phyloP scores from a whole-genome alignment of 2,797 vertebrate genomes.

The Molossus alvarezi region DNA sequence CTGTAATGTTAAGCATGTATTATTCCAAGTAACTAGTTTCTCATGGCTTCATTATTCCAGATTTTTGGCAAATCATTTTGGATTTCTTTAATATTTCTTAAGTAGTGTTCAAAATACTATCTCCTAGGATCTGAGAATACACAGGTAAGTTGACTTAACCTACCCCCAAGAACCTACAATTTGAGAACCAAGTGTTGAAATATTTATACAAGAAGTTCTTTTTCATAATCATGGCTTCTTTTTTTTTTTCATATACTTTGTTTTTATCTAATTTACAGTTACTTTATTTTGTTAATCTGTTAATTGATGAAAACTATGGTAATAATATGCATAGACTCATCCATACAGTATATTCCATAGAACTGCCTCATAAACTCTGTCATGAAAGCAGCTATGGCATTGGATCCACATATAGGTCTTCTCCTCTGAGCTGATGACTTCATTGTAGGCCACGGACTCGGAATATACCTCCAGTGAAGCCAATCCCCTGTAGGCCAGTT shows the following conservation, averaged over 20 bases:
- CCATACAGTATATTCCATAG: background rate
- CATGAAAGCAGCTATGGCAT: background rate
- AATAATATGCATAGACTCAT: background rate
- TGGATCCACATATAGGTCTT: background rate
- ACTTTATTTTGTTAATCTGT: background rate
- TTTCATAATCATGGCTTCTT: slow-evolving; percentile 30
- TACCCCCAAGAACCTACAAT: background rate
- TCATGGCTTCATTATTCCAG: background rate
- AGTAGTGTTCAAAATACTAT: background rate
- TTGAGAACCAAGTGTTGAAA: background rate
- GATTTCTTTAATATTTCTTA: slow-evolving; percentile 40
- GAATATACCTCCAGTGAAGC: background rate
- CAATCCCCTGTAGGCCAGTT: background rate
- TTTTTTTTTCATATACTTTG: background rate
- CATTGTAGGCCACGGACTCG: background rate
- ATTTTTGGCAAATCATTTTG: background rate
- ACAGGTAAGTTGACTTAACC: background rate
- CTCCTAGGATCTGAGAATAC: background rate
- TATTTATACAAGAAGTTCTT: background rate
- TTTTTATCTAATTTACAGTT: background rate
- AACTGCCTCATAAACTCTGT: background rate
- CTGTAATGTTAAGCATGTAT: background rate
- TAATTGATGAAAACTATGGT: background rate
- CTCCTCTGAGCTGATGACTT: background rate
- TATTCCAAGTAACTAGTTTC: slow-evolving; percentile 10